Evolutionary conservation across 1,140 invertebrate genomes (phyloP).

Genomic region (Paralvinella palmiformis): DNA sequence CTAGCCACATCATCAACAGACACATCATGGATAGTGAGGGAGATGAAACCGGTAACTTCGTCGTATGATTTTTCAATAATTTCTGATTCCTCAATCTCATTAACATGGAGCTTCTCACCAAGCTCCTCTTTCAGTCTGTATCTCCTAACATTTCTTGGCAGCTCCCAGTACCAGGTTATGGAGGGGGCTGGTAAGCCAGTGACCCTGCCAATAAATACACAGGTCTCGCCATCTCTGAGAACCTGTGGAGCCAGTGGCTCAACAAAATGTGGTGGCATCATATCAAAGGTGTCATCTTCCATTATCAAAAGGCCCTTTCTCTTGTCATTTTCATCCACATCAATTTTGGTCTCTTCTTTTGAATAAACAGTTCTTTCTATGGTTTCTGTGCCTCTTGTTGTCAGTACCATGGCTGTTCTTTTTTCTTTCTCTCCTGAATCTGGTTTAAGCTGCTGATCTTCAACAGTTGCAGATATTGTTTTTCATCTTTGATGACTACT

Average conservation of each 20-base stretch:
- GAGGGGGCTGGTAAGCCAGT: conserved; percentile 20
- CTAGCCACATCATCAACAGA: conserved; percentile 85
- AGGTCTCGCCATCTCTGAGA: conserved; percentile 75
- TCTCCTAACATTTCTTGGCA: background rate
- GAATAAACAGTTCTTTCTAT: too few species aligned
- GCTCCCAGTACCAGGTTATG: conserved; percentile 18
- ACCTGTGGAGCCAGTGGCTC: conserved; percentile 90
- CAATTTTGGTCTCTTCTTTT: too few species aligned
- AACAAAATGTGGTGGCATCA: conserved; percentile 77
- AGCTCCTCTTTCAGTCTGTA: background rate
- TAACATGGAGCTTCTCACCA: background rate
- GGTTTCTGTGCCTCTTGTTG: too few species aligned
- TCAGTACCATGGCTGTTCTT: background rate
- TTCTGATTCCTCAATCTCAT: background rate
- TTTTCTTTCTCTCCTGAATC: background rate
- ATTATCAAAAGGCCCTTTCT: too few species aligned
- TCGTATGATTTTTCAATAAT: background rate
- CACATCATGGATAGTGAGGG: conserved; percentile 75
- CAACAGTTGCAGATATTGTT: background rate
- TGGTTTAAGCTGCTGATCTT: background rate
- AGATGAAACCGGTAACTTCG: conserved; percentile 4
- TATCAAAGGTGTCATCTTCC: background rate
- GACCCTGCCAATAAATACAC: conserved; percentile 66
- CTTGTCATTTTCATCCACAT: too few species aligned
- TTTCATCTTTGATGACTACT: background rate